Percentiles rank a stretch among this genome's conserved stretches.
phyloP scores from a whole-genome alignment of 2,113 vertebrate species.

The Perca schrenkii region DNA sequence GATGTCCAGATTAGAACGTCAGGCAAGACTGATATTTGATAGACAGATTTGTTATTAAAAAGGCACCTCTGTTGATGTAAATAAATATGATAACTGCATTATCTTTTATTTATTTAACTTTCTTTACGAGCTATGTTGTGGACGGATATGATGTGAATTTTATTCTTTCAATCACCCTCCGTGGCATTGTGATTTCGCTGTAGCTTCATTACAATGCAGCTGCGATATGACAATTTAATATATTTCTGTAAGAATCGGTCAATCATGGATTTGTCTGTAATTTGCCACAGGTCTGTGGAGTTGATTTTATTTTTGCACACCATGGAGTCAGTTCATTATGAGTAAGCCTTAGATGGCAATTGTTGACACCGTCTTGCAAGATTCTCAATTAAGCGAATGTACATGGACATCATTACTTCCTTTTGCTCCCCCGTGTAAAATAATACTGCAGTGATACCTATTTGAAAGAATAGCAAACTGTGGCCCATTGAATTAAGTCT shows the following conservation, averaged over 20 bases:
- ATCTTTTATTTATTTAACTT: conserved; percentile 1
- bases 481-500: conserved; percentile 66
- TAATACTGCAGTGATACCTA: conserved; percentile 46
- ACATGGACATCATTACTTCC: conserved; percentile 60
- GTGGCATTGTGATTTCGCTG: conserved; percentile 33
- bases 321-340: conserved; percentile 62
- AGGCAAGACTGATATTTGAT: conserved; percentile 30
- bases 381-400: conserved; percentile 67
- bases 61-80: conserved; percentile 3
- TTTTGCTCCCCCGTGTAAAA: conserved; percentile 48
- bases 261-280: conserved; percentile 62
- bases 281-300: conserved; percentile 58
- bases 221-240: conserved; percentile 58
- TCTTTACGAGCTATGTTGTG: conserved; percentile 52
- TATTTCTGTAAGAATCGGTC: conserved; percentile 63
- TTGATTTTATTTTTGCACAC: conserved; percentile 58
- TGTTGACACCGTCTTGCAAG: conserved; percentile 59
- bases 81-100: conserved; percentile 35
- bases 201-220: conserved; percentile 63
- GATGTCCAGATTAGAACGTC: conserved; percentile 59
- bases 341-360: conserved; percentile 55
- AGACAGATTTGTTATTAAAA: conserved; percentile 45
- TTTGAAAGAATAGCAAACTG: conserved; percentile 54
- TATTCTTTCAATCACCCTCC: conserved; percentile 35
- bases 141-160: conserved; percentile 31